Evolutionary conservation across 2,888 invertebrate genomes (phyloP).

Genomic region (Drosophila lacicola): DNA sequence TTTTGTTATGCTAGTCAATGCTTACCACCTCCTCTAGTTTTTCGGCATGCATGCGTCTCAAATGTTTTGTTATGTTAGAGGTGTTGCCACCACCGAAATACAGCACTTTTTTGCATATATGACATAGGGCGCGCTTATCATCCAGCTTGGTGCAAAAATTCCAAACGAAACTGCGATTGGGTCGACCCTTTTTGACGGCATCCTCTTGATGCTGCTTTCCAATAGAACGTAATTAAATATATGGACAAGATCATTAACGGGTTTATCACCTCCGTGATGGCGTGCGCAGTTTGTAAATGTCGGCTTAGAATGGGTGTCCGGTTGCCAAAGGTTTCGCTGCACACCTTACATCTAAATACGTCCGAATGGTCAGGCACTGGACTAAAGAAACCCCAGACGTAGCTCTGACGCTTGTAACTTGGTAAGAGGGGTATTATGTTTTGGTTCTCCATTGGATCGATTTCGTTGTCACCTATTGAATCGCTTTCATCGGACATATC

Average conservation of each 20-base stretch:
- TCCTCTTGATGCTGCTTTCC: slow-evolving; percentile 27
- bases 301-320: slow-evolving; percentile 70
- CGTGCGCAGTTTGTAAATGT: slow-evolving; percentile 63
- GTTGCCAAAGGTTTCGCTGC: slow-evolving; percentile 67
- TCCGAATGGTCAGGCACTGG: slow-evolving; percentile 53
- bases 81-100: slow-evolving; percentile 79
- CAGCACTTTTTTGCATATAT: slow-evolving; percentile 71
- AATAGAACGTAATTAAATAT: neutral
- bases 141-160: slow-evolving; percentile 76
- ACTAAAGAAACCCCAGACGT: slow-evolving; percentile 72
- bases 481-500: slow-evolving; percentile 46
- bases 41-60: slow-evolving; percentile 67
- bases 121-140: slow-evolving; percentile 74
- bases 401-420: slow-evolving; percentile 55
- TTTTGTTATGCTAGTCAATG: neutral
- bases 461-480: slow-evolving; percentile 31
- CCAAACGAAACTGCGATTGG: slow-evolving; percentile 77
- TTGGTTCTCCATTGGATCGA: slow-evolving; percentile 36
- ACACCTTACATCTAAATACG: slow-evolving; percentile 64
- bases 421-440: slow-evolving; percentile 30
- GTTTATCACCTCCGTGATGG: slow-evolving; percentile 38
- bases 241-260: too few species aligned
- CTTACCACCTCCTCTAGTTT: slow-evolving; percentile 54
- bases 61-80: slow-evolving; percentile 75
- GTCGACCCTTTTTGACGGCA: slow-evolving; percentile 55